Conservation (phyloP, 2,797 vertebrate genomes). For the Girardinus metallicus region DNA sequence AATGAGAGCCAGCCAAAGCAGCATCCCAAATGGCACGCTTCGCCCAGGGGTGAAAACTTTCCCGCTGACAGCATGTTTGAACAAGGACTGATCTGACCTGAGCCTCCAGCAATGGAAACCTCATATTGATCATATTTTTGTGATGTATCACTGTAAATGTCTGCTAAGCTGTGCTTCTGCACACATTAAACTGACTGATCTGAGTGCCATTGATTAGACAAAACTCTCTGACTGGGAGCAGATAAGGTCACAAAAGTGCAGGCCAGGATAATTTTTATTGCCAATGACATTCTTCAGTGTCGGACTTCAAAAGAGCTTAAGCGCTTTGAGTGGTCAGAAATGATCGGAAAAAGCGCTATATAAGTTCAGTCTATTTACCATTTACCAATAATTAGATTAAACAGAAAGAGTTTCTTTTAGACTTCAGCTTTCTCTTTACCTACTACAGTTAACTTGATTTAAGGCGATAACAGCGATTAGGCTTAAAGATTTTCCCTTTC, state of each 20-base stretch:
- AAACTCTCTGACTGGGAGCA: background rate
- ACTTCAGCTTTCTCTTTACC: background rate
- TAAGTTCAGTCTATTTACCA: too few species aligned
- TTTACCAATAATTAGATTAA: background rate
- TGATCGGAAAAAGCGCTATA: too few species aligned
- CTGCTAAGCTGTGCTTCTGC: background rate
- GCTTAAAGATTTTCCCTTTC: background rate
- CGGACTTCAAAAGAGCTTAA: conserved; percentile 13
- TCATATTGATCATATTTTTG: conserved; percentile 7
- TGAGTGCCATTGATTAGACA: background rate
- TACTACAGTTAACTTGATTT: background rate
- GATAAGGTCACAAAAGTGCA: conserved; percentile 7
- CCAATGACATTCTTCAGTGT: background rate
- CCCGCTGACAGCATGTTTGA: conserved; percentile 10
- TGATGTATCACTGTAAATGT: background rate
- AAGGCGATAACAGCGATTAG: background rate
- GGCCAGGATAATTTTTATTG: background rate
- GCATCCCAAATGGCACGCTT: conserved; percentile 36
- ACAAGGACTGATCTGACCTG: conserved; percentile 14
- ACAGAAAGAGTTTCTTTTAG: conserved; percentile 2
- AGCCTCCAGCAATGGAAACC: background rate
- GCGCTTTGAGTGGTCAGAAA: too few species aligned
- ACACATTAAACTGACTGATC: background rate
- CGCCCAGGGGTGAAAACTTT: conserved; percentile 18
- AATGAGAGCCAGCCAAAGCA: conserved; percentile 37